These are phyloP conservation scores for Melanotaenia pygmaea DNA, from an alignment of 2,797 vertebrate genomes.

Conservation along the genomic window DNA sequence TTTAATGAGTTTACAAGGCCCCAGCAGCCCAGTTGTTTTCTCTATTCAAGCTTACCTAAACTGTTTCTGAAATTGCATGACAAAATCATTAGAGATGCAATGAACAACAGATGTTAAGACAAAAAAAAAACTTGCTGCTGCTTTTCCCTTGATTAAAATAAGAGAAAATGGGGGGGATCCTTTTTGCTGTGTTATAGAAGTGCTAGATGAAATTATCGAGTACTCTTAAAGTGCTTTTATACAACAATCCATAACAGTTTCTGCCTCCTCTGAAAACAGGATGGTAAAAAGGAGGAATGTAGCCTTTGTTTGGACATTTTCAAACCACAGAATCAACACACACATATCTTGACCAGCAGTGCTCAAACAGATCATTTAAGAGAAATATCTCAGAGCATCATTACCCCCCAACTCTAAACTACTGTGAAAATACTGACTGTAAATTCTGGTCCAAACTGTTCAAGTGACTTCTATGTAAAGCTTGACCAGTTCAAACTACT, in stretches of 20 bases:
- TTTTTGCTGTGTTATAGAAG: neutral
- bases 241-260: neutral
- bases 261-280: neutral
- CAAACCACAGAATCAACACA: neutral
- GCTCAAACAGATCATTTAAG: neutral
- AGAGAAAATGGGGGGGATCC: neutral
- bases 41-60: no score
- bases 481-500: neutral
- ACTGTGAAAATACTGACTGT: neutral
- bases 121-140: no score
- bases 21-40: no score
- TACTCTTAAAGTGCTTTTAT: slow-evolving; percentile 3
- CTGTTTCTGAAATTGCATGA: no score
- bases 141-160: no score
- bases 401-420: slow-evolving; percentile 6
- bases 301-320: neutral
- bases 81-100: no score
- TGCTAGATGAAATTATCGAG: neutral
- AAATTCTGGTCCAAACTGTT: neutral
- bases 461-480: neutral
- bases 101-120: no score
- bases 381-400: neutral
- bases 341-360: neutral
- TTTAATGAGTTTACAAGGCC: no score
- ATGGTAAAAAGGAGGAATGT: no score